Base-by-base conservation (phyloP, 2,797 vertebrate genomes). In the Phoeniculus purpureus region DNA sequence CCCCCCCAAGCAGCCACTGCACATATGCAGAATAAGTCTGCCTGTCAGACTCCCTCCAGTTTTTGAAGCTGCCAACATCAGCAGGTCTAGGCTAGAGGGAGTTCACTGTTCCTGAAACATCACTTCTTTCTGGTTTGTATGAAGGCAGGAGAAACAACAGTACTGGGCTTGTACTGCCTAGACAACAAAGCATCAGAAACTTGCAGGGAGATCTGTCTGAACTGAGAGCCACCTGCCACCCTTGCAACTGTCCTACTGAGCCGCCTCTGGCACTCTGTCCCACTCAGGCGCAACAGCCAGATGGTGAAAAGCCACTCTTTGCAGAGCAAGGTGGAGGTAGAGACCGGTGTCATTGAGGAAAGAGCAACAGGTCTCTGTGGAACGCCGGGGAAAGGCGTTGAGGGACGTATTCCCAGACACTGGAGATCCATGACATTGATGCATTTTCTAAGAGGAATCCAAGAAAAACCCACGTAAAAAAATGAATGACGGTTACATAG, bases 371-470 rank as follows among this genome's bases (percentile, higher is more conserved):
- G 7, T 61, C 17, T 50, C 51, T 19, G 2, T 15, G 47, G 43
- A 68, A 48, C 85, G 8, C 5, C 68, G n/a, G n/a, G 6, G 50
- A 80, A 82, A 65, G 12, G 16, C 0, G 0, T 8, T 12, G 31
- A n/a, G 45, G 29, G 8, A 15, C 0, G 0, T 11, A 21, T 64
- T 81, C 78, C 32, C 34, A 66, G 52, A 51, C 0, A 56, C 19
- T 0, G 15, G 16, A 68, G 14, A 76, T 7, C 50, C 60, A 22
- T 76, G 85, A 79, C 71, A 76, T 0, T 52, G 83, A 61, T 72
- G 61, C 4, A 15, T 73, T 58, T 86, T 56, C 64, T 80, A 9
- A 0, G 2, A 73, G 58, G 68, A 84, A 43, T 43, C 10, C 43
- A 43, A 43, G 43, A 43, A 14, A 43, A 95, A 71, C 8, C 51